Percentiles rank a stretch among this genome's conserved stretches.
phyloP scores from a whole-genome alignment of 1,140 invertebrate genomes.

The Aphelinus atriplicis region DNA sequence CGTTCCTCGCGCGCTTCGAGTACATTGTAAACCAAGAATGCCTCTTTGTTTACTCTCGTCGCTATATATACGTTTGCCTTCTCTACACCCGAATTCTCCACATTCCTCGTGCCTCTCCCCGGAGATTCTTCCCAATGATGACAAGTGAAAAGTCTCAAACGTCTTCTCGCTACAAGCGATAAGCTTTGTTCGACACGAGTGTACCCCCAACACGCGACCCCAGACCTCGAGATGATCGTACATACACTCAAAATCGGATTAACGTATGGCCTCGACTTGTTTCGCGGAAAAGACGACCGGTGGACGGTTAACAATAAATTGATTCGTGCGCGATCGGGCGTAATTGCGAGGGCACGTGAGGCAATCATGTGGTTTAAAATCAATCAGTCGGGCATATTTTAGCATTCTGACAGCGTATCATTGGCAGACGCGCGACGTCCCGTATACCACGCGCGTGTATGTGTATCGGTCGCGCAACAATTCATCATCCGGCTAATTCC shows the following conservation, averaged over 20 bases:
- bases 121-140: no score
- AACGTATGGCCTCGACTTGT: no score
- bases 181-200: neutral
- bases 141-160: no score
- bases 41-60: no score
- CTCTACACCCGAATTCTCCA: no score
- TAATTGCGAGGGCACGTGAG: no score
- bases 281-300: neutral
- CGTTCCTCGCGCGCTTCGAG: conserved; percentile 33
- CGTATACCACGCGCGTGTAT: neutral
- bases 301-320: conserved; percentile 12
- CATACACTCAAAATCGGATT: no score
- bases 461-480: conserved; percentile 16
- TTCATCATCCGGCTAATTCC: conserved; percentile 36
- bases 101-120: no score
- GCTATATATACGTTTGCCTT: no score
- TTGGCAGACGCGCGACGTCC: conserved; percentile 18
- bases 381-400: conserved; percentile 35
- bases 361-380: conserved; percentile 28
- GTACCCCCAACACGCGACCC: no score
- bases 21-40: conserved; percentile 55
- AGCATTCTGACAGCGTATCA: conserved; percentile 34
- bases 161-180: neutral
- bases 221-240: no score
- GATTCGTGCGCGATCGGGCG: conserved; percentile 14